Evolutionary conservation across 64 coral and sea anemone genomes (phyloP).

Genomic region (Cladopsammia gracilis): DNA sequence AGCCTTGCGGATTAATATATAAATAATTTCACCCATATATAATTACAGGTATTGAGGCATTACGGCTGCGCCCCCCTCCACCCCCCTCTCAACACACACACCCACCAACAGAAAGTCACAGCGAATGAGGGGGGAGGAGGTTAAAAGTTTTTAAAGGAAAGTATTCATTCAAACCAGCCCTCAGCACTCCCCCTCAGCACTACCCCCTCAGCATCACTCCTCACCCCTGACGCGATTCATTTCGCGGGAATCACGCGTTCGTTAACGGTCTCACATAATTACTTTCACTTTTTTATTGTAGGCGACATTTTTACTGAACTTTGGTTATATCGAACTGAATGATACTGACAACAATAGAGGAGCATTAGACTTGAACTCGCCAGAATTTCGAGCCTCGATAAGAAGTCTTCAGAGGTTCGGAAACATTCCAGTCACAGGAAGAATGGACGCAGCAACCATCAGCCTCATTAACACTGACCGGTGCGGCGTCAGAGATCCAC

Average conservation of each 20-base stretch:
- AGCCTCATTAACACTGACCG: conserved; percentile 67
- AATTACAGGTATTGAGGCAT: no score
- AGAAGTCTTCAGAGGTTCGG: conserved; percentile 84
- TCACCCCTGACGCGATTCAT: no score
- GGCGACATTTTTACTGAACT: conserved; percentile 20
- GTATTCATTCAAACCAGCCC: no score
- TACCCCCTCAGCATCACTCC: no score
- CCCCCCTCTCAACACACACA: no score
- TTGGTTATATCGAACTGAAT: neutral
- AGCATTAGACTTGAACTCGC: neutral
- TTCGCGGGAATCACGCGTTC: neutral
- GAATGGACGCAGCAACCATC: conserved; percentile 76
- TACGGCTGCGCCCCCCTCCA: no score
- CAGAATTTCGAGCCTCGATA: neutral
- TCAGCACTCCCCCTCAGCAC: no score
- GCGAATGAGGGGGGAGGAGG: no score
- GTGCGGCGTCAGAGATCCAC: conserved; percentile 81
- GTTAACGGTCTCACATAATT: neutral
- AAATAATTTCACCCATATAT: no score
- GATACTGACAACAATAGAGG: neutral
- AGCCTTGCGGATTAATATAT: no score
- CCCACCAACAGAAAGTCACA: no score
- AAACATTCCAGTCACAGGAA: conserved; percentile 73
- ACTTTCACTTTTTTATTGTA: neutral
- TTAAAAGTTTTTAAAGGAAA: no score